These are phyloP conservation scores for Eurosta solidaginis DNA, from an alignment of 1,140 invertebrate species.

Conservation along the genomic window DNA sequence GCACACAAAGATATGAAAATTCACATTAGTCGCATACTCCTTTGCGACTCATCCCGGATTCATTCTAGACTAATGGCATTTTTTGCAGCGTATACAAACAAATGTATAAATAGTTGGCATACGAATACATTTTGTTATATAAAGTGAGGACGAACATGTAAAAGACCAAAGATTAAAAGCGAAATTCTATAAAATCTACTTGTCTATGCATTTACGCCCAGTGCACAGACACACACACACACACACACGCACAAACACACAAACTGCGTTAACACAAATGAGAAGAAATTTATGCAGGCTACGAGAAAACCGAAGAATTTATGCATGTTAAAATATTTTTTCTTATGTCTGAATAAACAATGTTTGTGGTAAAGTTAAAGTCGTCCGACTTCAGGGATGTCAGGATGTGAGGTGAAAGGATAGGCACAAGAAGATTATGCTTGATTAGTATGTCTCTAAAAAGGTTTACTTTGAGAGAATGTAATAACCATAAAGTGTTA, in stretches of 20 bases:
- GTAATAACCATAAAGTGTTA: not conserved
- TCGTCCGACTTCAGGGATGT: not conserved
- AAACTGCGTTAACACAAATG: not conserved
- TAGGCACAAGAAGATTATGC: not conserved
- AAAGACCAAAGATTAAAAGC: not conserved
- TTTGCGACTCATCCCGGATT: too few species aligned
- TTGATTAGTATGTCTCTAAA: not conserved
- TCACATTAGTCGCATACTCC: too few species aligned
- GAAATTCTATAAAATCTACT: not conserved
- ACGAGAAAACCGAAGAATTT: too few species aligned
- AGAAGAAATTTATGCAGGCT: too few species aligned
- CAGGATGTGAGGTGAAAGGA: not conserved
- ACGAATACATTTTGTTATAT: not conserved
- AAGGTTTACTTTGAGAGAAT: not conserved
- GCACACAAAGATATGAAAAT: too few species aligned
- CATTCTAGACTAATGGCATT: too few species aligned
- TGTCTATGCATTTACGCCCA: not conserved
- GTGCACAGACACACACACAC: not conserved
- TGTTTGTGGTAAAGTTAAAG: not conserved
- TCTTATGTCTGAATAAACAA: too few species aligned
- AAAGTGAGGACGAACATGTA: not conserved
- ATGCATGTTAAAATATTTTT: not conserved
- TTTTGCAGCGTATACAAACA: too few species aligned
- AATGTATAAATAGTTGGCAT: too few species aligned
- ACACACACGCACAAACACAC: not conserved